A percentile compares a stretch with the other conserved stretches of the same genome.
Evolutionary conservation across 2,888 invertebrate genomes (phyloP).

Genomic region (Mythimna loreyi): DNA sequence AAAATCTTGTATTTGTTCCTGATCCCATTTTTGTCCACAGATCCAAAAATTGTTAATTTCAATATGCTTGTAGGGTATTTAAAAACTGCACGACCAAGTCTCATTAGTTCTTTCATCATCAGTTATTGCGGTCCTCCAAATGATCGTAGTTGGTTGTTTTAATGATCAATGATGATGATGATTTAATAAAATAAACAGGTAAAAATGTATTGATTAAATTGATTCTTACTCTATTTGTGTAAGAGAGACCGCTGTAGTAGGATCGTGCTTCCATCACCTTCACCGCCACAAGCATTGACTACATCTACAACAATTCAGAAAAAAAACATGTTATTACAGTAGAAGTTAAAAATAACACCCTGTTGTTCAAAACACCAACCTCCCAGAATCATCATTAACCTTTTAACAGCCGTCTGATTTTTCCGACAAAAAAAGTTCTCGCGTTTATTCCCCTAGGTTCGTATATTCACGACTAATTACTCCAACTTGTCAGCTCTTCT

Average conservation of each 20-base stretch:
- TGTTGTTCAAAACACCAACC: slow-evolving; percentile 28
- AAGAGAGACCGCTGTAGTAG: slow-evolving; percentile 91
- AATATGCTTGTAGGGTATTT: slow-evolving; percentile 82
- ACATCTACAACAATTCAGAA: slow-evolving; percentile 94
- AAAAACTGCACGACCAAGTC: slow-evolving; percentile 77
- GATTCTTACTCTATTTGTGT: slow-evolving; percentile 89
- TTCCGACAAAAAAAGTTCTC: too few relatives aligned
- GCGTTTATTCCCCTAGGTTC: too few relatives aligned
- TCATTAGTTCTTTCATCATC: slow-evolving; percentile 43
- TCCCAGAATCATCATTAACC: slow-evolving; percentile 9
- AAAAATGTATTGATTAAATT: slow-evolving; percentile 64
- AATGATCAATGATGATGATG: slow-evolving; percentile 40
- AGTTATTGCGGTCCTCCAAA: slow-evolving; percentile 74
- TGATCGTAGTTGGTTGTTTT: slow-evolving; percentile 39
- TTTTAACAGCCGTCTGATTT: too few relatives aligned
- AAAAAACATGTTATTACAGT: slow-evolving; percentile 78
- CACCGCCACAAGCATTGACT: slow-evolving; percentile 97
- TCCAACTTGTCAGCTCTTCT: too few relatives aligned
- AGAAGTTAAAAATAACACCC: slow-evolving; percentile 29
- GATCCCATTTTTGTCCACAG: slow-evolving; percentile 32
- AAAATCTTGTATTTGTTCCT: slow-evolving; percentile 7
- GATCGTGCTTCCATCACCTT: slow-evolving; percentile 93
- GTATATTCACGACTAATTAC: too few relatives aligned
- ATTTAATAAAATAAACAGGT: slow-evolving; percentile 49
- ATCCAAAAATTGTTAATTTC: slow-evolving; percentile 51